Percentiles rank a stretch among this genome's conserved stretches.
phyloP scores from a whole-genome alignment of 2,888 invertebrate species.

The Masnerella sp. region DNA sequence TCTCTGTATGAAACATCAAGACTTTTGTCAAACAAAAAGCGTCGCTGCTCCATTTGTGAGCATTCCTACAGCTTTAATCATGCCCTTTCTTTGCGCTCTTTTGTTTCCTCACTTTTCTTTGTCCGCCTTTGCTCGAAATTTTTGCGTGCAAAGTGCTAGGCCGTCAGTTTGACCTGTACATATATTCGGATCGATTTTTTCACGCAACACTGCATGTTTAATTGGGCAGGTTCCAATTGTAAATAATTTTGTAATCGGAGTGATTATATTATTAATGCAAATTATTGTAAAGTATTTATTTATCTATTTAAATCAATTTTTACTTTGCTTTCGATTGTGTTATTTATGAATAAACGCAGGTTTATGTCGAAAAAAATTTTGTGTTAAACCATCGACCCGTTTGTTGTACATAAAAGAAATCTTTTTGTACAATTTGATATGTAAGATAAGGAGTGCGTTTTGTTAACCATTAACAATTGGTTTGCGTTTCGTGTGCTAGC shows the following conservation, averaged over 20 bases:
- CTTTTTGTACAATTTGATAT: too few species aligned
- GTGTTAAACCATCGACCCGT: neutral
- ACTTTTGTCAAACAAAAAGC: constrained; percentile 42
- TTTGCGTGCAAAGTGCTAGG: constrained; percentile 9
- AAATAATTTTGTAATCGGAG: constrained; percentile 35
- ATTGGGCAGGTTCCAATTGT: constrained; percentile 73
- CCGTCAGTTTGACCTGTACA: constrained; percentile 9
- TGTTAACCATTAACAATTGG: too few species aligned
- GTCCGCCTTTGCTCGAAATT: constrained; percentile 41
- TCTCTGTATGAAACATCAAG: constrained; percentile 39
- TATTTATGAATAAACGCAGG: constrained; percentile 25
- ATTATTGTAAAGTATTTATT: constrained; percentile 75
- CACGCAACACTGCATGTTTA: constrained; percentile 36
- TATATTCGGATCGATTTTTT: neutral
- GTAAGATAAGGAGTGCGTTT: too few species aligned
- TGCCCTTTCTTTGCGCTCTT: constrained; percentile 29
- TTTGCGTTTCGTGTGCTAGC: too few species aligned
- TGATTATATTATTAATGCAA: constrained; percentile 32
- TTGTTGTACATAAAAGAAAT: neutral
- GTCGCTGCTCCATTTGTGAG: constrained; percentile 32
- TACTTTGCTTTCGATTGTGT: constrained; percentile 49
- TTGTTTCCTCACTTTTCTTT: constrained; percentile 29
- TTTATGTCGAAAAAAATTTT: constrained; percentile 1
- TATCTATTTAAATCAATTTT: constrained; percentile 62
- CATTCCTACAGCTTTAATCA: constrained; percentile 41